These are phyloP conservation scores for Aphis craccivora DNA, from an alignment of 1,140 invertebrate genomes.

Conservation along the genomic window DNA sequence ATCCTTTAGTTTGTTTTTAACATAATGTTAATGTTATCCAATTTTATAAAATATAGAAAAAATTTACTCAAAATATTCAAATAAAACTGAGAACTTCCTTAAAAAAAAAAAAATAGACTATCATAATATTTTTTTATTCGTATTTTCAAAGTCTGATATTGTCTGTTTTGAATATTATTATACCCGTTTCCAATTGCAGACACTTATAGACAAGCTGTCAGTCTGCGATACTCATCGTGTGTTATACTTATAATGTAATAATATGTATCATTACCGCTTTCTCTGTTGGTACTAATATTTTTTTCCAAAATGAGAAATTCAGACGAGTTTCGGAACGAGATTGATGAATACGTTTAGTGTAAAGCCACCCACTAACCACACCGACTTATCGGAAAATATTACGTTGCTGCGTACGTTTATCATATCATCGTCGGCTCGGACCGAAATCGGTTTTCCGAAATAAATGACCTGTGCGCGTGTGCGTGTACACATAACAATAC, in stretches of 20 bases:
- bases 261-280: too few species aligned
- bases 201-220: too few species aligned
- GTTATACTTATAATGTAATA: too few species aligned
- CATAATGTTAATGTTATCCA: background rate
- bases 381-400: background rate
- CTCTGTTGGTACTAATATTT: too few species aligned
- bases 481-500: background rate
- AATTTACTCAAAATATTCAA: background rate
- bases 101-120: too few species aligned
- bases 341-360: background rate
- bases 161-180: too few species aligned
- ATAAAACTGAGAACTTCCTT: too few species aligned
- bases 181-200: too few species aligned
- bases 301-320: background rate
- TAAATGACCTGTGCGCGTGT: slow-evolving; percentile 28
- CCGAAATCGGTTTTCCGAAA: slow-evolving; percentile 33
- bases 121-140: too few species aligned
- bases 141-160: too few species aligned
- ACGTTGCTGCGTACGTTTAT: background rate
- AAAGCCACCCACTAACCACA: too few species aligned
- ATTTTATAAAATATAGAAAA: background rate
- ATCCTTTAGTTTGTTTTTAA: background rate
- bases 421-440: background rate
- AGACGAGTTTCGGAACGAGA: background rate
- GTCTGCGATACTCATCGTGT: too few species aligned